Conservation (phyloP, 2,113 vertebrate species). For the Alexandromys fortis region DNA sequence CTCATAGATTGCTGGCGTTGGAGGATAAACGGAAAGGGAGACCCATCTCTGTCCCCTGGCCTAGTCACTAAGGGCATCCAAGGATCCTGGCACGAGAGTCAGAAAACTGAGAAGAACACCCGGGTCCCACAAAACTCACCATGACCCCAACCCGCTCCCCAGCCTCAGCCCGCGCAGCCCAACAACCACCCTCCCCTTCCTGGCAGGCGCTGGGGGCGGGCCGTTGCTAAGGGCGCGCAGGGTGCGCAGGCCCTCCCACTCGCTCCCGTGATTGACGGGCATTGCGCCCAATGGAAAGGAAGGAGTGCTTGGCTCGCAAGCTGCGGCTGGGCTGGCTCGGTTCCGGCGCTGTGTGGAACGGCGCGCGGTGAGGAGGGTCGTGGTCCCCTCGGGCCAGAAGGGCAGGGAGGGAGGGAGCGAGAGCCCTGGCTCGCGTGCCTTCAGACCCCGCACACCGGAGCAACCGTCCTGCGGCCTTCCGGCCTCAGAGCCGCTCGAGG, state of each 20-base stretch:
- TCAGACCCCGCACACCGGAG: not conserved
- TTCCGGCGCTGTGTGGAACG: too few species aligned
- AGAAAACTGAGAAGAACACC: not conserved
- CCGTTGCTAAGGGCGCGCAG: slow-evolving; percentile 39
- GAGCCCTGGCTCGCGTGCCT: not conserved
- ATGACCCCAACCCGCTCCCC: not conserved
- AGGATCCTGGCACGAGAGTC: not conserved
- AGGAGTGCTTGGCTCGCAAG: not conserved
- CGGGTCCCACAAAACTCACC: slow-evolving; percentile 19
- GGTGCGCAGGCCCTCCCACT: not conserved
- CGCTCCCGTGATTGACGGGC: not conserved
- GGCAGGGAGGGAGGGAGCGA: not conserved
- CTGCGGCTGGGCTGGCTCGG: not conserved
- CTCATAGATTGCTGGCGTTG: not conserved
- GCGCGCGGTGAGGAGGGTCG: not conserved
- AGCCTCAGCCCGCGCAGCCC: rapidly evolving
- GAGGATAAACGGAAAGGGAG: not conserved
- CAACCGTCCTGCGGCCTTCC: not conserved
- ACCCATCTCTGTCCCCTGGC: not conserved
- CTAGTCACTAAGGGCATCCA: not conserved
- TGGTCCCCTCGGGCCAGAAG: not conserved
- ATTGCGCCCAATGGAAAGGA: not conserved
- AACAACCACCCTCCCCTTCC: rapidly evolving
- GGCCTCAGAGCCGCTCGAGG: not conserved
- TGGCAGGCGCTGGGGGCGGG: rapidly evolving